A percentile compares a stretch with the other conserved stretches of the same genome.
Conservation (phyloP, 23 tunicate species). For the Halocynthia aurantium region DNA sequence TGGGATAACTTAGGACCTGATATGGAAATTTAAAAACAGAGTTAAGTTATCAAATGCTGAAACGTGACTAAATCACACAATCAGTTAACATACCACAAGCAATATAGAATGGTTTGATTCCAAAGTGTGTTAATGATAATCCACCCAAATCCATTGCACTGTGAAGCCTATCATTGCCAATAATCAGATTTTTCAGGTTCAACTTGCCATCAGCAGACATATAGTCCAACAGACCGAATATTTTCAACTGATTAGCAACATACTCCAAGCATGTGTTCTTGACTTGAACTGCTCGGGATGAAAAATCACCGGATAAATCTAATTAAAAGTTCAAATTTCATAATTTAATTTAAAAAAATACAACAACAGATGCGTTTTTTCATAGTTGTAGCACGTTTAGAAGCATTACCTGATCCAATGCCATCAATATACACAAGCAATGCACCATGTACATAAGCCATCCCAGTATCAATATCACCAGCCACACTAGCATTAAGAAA, state of each 20-base stretch:
- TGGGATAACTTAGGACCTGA: too few species aligned
- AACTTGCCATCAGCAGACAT: conserved; percentile 6
- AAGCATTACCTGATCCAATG: conserved; percentile 71
- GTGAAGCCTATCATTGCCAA: neutral
- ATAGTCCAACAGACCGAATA: conserved; percentile 8
- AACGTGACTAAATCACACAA: neutral
- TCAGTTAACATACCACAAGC: conserved; percentile 14
- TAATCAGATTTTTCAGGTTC: conserved; percentile 29
- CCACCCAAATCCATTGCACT: neutral
- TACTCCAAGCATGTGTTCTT: conserved; percentile 52
- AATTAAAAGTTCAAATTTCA: neutral
- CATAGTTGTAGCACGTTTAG: neutral
- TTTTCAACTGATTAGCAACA: conserved; percentile 30
- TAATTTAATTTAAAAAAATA: neutral
- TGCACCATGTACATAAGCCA: conserved; percentile 59
- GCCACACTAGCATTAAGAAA: conserved; percentile 36
- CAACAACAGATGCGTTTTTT: neutral
- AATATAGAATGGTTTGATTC: conserved; percentile 43
- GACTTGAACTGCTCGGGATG: conserved; percentile 25
- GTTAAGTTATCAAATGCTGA: too few species aligned
- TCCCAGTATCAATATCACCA: conserved; percentile 23
- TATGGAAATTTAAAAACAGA: too few species aligned
- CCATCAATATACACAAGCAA: conserved; percentile 83
- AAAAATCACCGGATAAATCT: conserved; percentile 60
- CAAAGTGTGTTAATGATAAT: conserved; percentile 15